Evolutionary conservation across 2,888 invertebrate genomes (phyloP).

Genomic region (Noctua pronuba): DNA sequence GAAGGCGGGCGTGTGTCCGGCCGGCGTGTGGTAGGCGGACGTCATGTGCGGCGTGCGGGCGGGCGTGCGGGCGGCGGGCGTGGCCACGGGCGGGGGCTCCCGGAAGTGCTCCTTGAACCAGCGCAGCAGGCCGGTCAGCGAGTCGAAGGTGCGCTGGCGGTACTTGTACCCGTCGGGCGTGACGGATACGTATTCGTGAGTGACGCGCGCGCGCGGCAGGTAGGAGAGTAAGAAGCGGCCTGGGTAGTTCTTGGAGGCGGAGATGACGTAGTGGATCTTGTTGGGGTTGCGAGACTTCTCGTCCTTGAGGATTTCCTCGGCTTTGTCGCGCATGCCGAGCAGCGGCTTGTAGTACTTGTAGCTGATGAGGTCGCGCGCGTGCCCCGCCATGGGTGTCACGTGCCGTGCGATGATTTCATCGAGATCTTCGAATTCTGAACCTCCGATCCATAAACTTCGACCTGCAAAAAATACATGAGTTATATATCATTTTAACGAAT

Average conservation of each 20-base stretch:
- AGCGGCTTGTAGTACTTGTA: slow-evolving; percentile 97
- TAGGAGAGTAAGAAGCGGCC: slow-evolving; percentile 98
- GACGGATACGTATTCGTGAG: slow-evolving; percentile 98
- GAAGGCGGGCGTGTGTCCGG: slow-evolving; percentile 90
- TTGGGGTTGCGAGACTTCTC: slow-evolving; percentile 96
- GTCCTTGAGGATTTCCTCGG: slow-evolving; percentile 96
- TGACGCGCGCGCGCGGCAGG: slow-evolving; percentile 95
- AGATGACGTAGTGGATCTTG: slow-evolving; percentile 97
- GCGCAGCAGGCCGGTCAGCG: slow-evolving; percentile 93
- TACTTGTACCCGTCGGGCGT: slow-evolving; percentile 98
- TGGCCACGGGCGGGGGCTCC: slow-evolving; percentile 95
- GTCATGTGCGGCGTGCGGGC: slow-evolving; percentile 93
- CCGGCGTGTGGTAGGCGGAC: slow-evolving; percentile 89
- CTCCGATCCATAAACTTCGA: slow-evolving; percentile 95
- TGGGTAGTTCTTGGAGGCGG: slow-evolving; percentile 95
- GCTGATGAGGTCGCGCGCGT: slow-evolving; percentile 96
- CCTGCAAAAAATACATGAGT: slow-evolving; percentile 72
- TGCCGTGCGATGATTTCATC: slow-evolving; percentile 99
- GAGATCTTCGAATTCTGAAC: slow-evolving; percentile 99
- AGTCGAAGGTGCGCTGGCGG: slow-evolving; percentile 96
- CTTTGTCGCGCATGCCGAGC: slow-evolving; percentile 95
- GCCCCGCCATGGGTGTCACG: slow-evolving; percentile 98
- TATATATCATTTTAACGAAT: background rate
- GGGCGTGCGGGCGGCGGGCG: slow-evolving; percentile 92
- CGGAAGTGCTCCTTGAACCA: slow-evolving; percentile 99